phyloP scores from a whole-genome alignment of 2,888 invertebrate genomes.

The Rambutsinella grinnellia region DNA sequence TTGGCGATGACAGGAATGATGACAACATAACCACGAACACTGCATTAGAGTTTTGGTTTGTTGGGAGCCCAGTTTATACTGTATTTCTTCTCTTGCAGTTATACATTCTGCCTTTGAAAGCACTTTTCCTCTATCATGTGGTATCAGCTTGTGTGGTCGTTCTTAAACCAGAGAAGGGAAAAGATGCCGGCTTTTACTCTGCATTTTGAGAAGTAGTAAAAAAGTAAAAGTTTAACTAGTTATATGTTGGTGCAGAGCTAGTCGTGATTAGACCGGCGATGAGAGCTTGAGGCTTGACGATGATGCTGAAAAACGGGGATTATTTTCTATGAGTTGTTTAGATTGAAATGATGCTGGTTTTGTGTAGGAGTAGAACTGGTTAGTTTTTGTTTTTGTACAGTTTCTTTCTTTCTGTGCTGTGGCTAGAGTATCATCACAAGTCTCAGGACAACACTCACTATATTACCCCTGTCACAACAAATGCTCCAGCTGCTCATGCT shows the following conservation, averaged over 20 bases:
- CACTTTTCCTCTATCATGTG: conserved; percentile 3
- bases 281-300: too few species aligned
- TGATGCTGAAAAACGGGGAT: background rate
- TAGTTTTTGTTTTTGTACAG: background rate
- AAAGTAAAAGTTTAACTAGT: conserved; percentile 43
- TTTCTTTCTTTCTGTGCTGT: background rate
- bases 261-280: too few species aligned
- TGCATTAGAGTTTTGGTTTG: too few species aligned
- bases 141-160: conserved; percentile 50
- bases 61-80: too few species aligned
- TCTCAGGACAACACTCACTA: background rate
- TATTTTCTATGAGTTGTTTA: background rate
- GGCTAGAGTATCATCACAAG: background rate
- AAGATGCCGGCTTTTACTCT: conserved; percentile 27
- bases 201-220: conserved; percentile 25
- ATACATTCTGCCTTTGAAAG: background rate
- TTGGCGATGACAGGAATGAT: conserved; percentile 28
- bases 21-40: conserved; percentile 24
- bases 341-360: background rate
- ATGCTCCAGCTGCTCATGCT: background rate
- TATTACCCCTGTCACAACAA: background rate
- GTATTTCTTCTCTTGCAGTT: background rate
- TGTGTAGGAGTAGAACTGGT: background rate
- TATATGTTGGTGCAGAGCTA: too few species aligned
- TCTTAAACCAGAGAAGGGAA: conserved; percentile 20